Conservation (phyloP, 2,888 invertebrate species). For the Cancer borealis region DNA sequence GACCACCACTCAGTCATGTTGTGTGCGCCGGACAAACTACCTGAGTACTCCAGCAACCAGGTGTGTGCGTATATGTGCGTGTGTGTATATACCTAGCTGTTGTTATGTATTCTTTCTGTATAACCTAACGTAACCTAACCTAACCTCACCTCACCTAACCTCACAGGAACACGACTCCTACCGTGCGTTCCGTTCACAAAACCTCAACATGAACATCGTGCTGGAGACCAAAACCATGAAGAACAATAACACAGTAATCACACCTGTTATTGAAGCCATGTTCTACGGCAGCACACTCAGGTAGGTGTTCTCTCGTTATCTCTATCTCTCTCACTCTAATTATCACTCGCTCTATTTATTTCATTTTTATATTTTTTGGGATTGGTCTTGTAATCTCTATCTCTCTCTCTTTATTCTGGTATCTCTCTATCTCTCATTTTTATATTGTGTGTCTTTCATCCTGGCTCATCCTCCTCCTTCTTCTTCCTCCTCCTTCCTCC, state of each 20-base stretch:
- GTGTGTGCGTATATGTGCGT: slow-evolving; percentile 31
- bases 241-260: slow-evolving; percentile 79
- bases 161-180: slow-evolving; percentile 78
- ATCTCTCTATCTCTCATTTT: not conserved
- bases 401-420: no score
- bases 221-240: slow-evolving; percentile 86
- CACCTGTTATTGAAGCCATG: slow-evolving; percentile 82
- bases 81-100: no score
- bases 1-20: slow-evolving; percentile 98
- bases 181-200: slow-evolving; percentile 94
- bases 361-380: no score
- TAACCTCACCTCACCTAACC: not conserved
- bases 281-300: slow-evolving; percentile 95
- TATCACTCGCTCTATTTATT: no score
- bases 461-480: not conserved
- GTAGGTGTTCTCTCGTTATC: slow-evolving; percentile 78
- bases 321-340: not conserved
- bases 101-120: no score
- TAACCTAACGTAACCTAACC: not conserved
- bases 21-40: slow-evolving; percentile 96
- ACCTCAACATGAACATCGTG: slow-evolving; percentile 88
- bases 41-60: slow-evolving; percentile 96
- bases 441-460: no score
- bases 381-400: no score
- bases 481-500: not conserved